Conservation (phyloP, 2,888 invertebrate genomes). For the Pseudococcus viburni region DNA sequence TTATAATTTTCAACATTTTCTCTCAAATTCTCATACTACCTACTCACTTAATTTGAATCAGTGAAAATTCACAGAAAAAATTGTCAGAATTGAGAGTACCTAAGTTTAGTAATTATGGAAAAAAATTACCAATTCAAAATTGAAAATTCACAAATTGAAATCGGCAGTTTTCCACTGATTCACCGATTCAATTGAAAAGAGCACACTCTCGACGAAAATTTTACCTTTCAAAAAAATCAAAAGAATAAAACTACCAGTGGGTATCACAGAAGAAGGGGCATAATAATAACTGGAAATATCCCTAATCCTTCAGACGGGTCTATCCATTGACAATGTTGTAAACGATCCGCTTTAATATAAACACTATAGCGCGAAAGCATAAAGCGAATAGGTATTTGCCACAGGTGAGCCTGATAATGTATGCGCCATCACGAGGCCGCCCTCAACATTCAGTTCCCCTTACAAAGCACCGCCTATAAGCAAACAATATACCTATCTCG, state of each 20-base stretch:
- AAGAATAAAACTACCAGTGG: background rate
- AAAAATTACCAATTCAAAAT: no score
- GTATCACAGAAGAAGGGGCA: background rate
- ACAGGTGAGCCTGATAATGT: conserved; percentile 68
- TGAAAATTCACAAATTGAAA: no score
- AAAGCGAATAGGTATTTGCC: conserved; percentile 66
- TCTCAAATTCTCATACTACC: no score
- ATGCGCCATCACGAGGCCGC: conserved; percentile 67
- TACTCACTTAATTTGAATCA: no score
- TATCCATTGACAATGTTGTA: conserved; percentile 49
- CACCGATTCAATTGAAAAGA: no score
- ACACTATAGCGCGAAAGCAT: conserved; percentile 34
- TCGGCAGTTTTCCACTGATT: no score
- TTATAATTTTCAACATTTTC: no score
- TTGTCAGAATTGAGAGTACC: no score
- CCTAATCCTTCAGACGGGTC: background rate
- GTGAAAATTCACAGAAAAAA: no score
- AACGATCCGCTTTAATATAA: conserved; percentile 41
- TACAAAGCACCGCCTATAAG: conserved; percentile 64
- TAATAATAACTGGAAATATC: background rate
- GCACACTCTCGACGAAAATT: no score
- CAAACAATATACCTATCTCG: conserved; percentile 51
- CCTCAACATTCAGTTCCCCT: conserved; percentile 62
- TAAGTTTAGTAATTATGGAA: no score
- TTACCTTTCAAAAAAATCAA: background rate